Evolutionary conservation across 2,888 invertebrate genomes (phyloP).

Genomic region (Hypercompe scribonia): DNA sequence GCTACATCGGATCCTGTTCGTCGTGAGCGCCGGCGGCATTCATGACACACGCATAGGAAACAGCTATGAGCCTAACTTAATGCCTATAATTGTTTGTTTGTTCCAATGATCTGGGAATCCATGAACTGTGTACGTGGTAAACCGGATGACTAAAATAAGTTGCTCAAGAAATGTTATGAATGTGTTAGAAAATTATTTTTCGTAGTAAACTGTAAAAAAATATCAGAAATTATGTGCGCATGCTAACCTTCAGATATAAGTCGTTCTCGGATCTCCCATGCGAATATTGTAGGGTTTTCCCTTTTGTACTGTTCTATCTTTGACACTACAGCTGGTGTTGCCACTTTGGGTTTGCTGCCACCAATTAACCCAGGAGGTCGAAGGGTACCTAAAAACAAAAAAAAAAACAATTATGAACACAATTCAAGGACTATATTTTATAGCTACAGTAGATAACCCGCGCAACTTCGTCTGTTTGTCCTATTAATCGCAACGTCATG

Average conservation of each 20-base stretch:
- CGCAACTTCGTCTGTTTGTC: too few species aligned
- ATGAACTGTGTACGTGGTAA: constrained; percentile 15
- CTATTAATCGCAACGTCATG: too few species aligned
- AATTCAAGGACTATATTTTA: not conserved
- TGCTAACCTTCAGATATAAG: constrained; percentile 97
- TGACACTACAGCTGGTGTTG: constrained; percentile 98
- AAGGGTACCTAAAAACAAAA: constrained; percentile 90
- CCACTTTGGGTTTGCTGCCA: constrained; percentile 98
- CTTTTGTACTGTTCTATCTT: constrained; percentile 99
- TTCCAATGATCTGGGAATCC: constrained; percentile 38
- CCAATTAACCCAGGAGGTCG: constrained; percentile 96
- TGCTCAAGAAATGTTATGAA: constrained; percentile 2
- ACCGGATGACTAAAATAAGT: constrained; percentile 43
- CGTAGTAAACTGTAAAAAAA: not conserved
- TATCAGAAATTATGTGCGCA: not conserved
- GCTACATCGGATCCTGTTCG: constrained; percentile 33
- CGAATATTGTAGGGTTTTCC: constrained; percentile 99
- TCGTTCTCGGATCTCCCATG: constrained; percentile 99
- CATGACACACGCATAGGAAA: constrained; percentile 57
- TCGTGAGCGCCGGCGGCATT: constrained; percentile 76
- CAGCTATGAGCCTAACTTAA: constrained; percentile 25
- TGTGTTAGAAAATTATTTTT: not conserved
- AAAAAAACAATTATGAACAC: not conserved
- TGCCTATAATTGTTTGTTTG: constrained; percentile 46
- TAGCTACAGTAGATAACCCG: too few species aligned